Evolutionary conservation across 2,888 invertebrate species (phyloP).

Genomic region (Alsophila aescularia): DNA sequence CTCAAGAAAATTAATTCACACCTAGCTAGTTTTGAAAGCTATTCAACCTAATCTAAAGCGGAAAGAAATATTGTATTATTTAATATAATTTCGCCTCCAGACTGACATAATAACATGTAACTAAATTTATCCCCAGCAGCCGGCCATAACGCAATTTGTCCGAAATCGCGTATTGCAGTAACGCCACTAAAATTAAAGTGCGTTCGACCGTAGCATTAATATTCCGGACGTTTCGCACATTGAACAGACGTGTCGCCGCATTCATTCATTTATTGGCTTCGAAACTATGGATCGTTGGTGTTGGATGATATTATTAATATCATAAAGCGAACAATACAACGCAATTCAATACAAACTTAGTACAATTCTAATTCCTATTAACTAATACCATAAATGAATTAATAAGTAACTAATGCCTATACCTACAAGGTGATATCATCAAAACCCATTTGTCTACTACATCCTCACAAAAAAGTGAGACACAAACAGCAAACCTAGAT

Average conservation of each 20-base stretch:
- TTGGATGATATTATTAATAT: background rate
- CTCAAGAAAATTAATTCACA: no score
- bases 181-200: conserved; percentile 40
- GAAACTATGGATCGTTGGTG: background rate
- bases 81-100: background rate
- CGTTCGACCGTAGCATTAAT: conserved; percentile 41
- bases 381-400: no score
- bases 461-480: no score
- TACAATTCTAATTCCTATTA: no score
- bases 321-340: no score
- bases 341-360: no score
- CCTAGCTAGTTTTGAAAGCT: background rate
- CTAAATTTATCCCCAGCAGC: conserved; percentile 7
- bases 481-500: no score
- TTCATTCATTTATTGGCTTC: conserved; percentile 5
- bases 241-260: conserved; percentile 35
- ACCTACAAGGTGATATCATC: no score
- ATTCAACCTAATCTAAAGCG: background rate
- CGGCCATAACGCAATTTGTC: conserved; percentile 14
- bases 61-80: background rate
- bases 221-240: conserved; percentile 46
- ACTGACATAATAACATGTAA: conserved; percentile 10
- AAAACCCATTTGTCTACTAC: no score
- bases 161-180: conserved; percentile 25
- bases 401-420: no score